Evolutionary conservation across 2,797 vertebrate genomes (phyloP).

Genomic region (Periophthalmus magnuspinnatus): DNA sequence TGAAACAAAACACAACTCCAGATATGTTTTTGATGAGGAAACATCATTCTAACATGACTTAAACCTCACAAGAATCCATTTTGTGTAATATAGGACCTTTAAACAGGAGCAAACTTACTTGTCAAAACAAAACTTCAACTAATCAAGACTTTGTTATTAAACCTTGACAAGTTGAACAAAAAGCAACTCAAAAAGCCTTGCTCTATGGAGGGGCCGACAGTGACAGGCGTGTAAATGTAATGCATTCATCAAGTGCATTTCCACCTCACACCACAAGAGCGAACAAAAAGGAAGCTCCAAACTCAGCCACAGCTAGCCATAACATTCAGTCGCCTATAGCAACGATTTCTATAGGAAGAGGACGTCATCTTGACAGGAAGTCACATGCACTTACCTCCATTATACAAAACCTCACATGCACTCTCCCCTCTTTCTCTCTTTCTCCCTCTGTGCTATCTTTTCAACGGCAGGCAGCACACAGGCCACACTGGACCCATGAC

Average conservation of each 20-base stretch:
- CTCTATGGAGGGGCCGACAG: too few species aligned
- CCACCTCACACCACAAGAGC: slow-evolving; percentile 49
- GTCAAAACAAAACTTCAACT: slow-evolving; percentile 26
- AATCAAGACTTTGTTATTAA: slow-evolving; percentile 48
- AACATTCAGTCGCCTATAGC: slow-evolving; percentile 57
- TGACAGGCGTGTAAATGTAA: slow-evolving; percentile 49
- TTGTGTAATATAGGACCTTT: too few species aligned
- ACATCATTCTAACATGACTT: too few species aligned
- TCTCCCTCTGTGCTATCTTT: slow-evolving; percentile 75
- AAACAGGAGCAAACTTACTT: too few species aligned
- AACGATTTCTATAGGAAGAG: slow-evolving; percentile 53
- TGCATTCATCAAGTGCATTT: slow-evolving; percentile 54
- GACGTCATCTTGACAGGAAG: slow-evolving; percentile 58
- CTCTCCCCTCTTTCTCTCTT: slow-evolving; percentile 44
- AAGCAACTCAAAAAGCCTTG: slow-evolving; percentile 28
- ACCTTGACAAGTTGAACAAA: slow-evolving; percentile 59
- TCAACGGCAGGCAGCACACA: slow-evolving; percentile 77
- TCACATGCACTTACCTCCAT: slow-evolving; percentile 70
- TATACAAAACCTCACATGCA: slow-evolving; percentile 70
- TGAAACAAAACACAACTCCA: too few species aligned
- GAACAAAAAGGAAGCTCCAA: slow-evolving; percentile 12
- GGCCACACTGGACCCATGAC: slow-evolving; percentile 74
- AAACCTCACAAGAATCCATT: too few species aligned
- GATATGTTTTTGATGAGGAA: too few species aligned
- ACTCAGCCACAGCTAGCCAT: slow-evolving; percentile 58